These are phyloP conservation scores for Aricia artaxerxes DNA, from an alignment of 2,888 invertebrate species.

Conservation along the genomic window DNA sequence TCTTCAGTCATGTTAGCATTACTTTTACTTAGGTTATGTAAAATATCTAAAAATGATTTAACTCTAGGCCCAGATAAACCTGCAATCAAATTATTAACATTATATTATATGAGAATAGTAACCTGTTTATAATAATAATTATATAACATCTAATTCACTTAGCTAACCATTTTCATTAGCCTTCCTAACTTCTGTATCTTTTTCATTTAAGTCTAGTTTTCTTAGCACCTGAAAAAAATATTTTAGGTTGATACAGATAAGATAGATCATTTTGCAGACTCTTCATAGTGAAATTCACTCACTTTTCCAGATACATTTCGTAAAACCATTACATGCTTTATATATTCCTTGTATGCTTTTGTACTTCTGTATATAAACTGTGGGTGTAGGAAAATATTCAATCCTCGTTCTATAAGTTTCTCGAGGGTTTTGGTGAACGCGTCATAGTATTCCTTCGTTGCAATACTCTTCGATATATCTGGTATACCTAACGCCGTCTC, in stretches of 20 bases:
- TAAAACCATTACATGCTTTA: slow-evolving; percentile 48
- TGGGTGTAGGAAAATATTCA: slow-evolving; percentile 54
- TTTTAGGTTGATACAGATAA: background rate
- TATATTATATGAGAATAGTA: slow-evolving; percentile 15
- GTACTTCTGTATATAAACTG: slow-evolving; percentile 56
- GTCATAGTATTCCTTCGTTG: slow-evolving; percentile 55
- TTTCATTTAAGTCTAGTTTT: slow-evolving; percentile 46
- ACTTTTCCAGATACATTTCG: slow-evolving; percentile 59
- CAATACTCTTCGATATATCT: slow-evolving; percentile 51
- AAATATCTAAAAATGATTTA: slow-evolving; percentile 75
- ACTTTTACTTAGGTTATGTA: slow-evolving; percentile 68
- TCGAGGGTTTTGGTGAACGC: slow-evolving; percentile 54
- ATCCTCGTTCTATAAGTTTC: slow-evolving; percentile 50
- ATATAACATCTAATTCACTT: background rate
- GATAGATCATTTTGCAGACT: no score
- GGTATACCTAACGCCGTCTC: slow-evolving; percentile 61
- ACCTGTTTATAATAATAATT: background rate
- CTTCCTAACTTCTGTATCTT: slow-evolving; percentile 37
- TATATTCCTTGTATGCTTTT: slow-evolving; percentile 48
- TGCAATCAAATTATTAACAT: slow-evolving; percentile 18
- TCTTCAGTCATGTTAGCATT: slow-evolving; percentile 67
- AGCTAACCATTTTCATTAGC: slow-evolving; percentile 37
- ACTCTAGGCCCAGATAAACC: slow-evolving; percentile 44
- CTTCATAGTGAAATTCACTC: slow-evolving; percentile 38
- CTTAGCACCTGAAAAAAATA: slow-evolving; percentile 49